These are phyloP conservation scores for Plusia festucae DNA, from an alignment of 2,888 invertebrate species.

Conservation along the genomic window DNA sequence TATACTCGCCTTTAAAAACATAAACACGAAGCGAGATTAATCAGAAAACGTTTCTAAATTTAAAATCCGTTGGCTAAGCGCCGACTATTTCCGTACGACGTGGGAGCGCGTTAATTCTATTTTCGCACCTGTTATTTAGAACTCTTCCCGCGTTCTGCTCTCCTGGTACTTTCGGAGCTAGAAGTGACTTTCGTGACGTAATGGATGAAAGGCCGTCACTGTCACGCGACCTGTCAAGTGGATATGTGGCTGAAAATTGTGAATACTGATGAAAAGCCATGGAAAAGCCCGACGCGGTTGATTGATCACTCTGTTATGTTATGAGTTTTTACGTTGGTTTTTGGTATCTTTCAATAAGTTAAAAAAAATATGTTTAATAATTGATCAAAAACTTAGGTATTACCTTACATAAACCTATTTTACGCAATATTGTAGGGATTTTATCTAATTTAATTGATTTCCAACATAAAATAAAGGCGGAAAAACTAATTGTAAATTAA, in stretches of 20 bases:
- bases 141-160: conserved; percentile 70
- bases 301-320: conserved; percentile 35
- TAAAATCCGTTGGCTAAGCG: conserved; percentile 55
- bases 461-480: no score
- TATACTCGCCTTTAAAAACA: background rate
- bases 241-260: conserved; percentile 57
- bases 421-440: no score
- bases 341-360: no score
- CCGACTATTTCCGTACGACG: conserved; percentile 76
- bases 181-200: conserved; percentile 86
- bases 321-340: conserved; percentile 20
- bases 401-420: no score
- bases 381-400: no score
- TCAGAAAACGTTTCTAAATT: conserved; percentile 63
- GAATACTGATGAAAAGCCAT: conserved; percentile 37
- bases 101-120: conserved; percentile 79
- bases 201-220: conserved; percentile 82
- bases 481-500: no score
- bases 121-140: conserved; percentile 74
- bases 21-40: conserved; percentile 7
- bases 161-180: conserved; percentile 81
- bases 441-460: no score
- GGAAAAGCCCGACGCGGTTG: conserved; percentile 41
- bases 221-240: conserved; percentile 68
- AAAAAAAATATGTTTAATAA: no score